Evolutionary conservation across 2,888 invertebrate genomes (phyloP), one percentile per base, ranked within the genome.

Genomic region (Patella caerulea): DNA sequence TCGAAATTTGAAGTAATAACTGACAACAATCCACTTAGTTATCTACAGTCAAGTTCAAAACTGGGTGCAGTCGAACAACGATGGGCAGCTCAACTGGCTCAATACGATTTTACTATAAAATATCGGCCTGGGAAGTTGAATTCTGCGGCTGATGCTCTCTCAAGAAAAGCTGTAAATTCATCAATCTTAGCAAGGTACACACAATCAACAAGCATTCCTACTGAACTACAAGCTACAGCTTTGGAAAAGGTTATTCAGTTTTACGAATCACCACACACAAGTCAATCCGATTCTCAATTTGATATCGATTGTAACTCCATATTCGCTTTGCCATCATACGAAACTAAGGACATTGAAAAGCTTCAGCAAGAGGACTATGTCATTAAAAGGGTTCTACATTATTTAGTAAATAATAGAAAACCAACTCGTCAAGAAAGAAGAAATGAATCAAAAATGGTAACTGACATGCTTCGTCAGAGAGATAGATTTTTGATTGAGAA

Each of bases 61-160:
- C 72, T 82, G 1, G 78, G 77, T 19, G 79, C 79, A 17, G 71
- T 74, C 11, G 79, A 80, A 34, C 80, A 81, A n/a, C 15, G 82
- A 3, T 82, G 80, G 81, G 74, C 74, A 2, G 72, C 81, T 3
- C 74, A 81, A n/a, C 54, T 82, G 9, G 79, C 79, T 2, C 53
- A 34, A 34, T 80, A 75, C 71, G 29, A 78, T 54, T 82, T 80
- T 72, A 52, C n/a, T 2, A 75, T 80, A 12, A 45, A 74, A 53
- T 80, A 80, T 52, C 52, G 72, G 15, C 74, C 79, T 53, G 80
- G 79, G 2, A 72, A 69, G 34, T 15, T 24, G 11, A 82, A 82
- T 72, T 72, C 34, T 52, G 69, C 56, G 11, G 79, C 79, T 7
- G 82, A 82, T 34, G 76, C 78, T 54, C 73, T 82, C 55, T 78